Evolutionary conservation across 2,797 vertebrate species (phyloP).

Genomic region (Octomys mimax): DNA sequence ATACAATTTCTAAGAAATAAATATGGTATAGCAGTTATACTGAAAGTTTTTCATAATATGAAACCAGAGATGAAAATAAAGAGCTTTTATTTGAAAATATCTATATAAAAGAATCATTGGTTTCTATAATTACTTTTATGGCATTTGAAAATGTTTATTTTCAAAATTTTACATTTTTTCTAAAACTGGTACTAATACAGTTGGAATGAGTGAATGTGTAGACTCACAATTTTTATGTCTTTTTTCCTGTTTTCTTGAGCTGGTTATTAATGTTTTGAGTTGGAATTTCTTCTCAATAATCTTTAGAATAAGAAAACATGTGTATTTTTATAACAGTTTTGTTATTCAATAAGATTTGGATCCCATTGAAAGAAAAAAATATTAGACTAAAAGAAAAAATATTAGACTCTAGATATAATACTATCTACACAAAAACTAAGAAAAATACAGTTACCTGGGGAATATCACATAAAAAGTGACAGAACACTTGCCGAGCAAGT

Average conservation of each 20-base stretch:
- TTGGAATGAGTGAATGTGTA: not conserved
- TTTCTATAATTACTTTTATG: not conserved
- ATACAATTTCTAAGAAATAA: not conserved
- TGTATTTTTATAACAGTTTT: not conserved
- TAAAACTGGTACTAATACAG: not conserved
- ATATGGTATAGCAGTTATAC: not conserved
- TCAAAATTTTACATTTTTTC: constrained; percentile 11
- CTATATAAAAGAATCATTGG: constrained; percentile 18
- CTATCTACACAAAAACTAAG: not conserved
- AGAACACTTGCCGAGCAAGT: not conserved
- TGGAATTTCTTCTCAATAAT: constrained; percentile 30
- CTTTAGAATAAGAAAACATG: not conserved
- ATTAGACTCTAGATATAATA: not conserved
- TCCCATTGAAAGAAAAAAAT: constrained; percentile 4
- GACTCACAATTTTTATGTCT: not conserved
- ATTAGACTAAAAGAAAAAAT: not conserved
- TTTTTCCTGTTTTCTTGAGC: not conserved
- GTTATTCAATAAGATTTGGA: not conserved
- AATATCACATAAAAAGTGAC: not conserved
- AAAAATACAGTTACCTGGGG: not conserved
- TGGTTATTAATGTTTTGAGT: not conserved
- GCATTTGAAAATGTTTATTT: constrained; percentile 57
- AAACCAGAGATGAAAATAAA: constrained; percentile 47
- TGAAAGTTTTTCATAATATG: not conserved
- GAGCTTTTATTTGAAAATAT: constrained; percentile 57